Base-by-base conservation (phyloP, 1,140 invertebrate species). In the Cotesia vestalis region DNA sequence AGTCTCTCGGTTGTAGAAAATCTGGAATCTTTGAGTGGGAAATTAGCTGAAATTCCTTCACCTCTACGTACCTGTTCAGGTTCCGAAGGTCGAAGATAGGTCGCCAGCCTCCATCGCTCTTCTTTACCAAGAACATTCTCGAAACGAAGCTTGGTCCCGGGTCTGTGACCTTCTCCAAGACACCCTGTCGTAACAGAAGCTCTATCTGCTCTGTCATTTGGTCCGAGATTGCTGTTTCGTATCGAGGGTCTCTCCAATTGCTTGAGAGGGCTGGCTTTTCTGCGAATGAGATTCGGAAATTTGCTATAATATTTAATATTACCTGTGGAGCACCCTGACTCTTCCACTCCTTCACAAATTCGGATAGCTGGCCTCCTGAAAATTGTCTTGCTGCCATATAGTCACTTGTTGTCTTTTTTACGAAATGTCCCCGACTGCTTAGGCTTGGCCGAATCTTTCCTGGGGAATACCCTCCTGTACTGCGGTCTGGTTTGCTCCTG, bases 21-120 rank as follows among this genome's bases (percentile, higher is more conserved):
- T 76, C 73, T 60, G 80, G 76, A 40, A 79, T 63, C 46, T 72
- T 69, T 60, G 72, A 69, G 55, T 80, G 77, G 34, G 75, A 76
- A 35, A 82, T 76, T 20, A 82, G 71, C 6, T 72, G 68, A 71
- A 82, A 84, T n/a, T 70, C 51, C 34, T 59, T 79, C 60, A 71
- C 53, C 55, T 66, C 71, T 63, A 82, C 72, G 51, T 75, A 77
- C 3, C 57, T 53, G 73, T 84, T 80, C 8, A 84, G 53, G 2
- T 62, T 34, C 53, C 77, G 76, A 0, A 81, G 63, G 61, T 83
- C 80, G 74, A 83, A 81, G 68, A 81, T 81, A 1, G 72, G 70
- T 14, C 76, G 66, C 20, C 63, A 8, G 14, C 63, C 66, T 12
- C 73, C 73, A 51, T 17, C 63, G 46, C 40, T 73, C 35, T 79